phyloP scores from a whole-genome alignment of 2,888 invertebrate genomes.

The Herminia tarsipennalis region DNA sequence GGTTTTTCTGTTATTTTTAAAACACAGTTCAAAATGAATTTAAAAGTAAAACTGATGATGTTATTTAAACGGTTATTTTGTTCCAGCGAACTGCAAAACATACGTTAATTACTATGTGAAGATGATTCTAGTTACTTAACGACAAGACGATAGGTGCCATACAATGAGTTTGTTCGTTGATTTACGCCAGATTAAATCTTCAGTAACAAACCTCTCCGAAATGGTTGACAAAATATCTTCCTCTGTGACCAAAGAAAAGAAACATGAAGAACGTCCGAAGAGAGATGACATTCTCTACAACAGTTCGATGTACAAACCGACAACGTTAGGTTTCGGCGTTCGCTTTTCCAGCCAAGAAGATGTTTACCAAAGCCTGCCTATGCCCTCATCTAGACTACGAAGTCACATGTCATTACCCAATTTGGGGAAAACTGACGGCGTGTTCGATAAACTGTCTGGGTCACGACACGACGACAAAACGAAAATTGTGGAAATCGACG shows the following conservation, averaged over 20 bases:
- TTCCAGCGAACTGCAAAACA: too few species aligned
- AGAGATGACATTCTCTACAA: conserved; percentile 63
- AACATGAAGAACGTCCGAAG: conserved; percentile 55
- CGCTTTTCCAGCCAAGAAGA: conserved; percentile 81
- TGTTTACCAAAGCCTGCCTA: conserved; percentile 74
- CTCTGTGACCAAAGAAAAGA: conserved; percentile 60
- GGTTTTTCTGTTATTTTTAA: too few species aligned
- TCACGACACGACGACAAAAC: conserved; percentile 56
- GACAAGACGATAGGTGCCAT: conserved; percentile 7
- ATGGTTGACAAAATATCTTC: conserved; percentile 81
- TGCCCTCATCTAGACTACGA: conserved; percentile 77
- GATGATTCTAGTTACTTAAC: conserved; percentile 38
- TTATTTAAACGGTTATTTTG: too few species aligned
- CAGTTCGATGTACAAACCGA: conserved; percentile 72
- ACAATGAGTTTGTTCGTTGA: conserved; percentile 82
- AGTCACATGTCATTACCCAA: conserved; percentile 82
- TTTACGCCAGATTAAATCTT: conserved; percentile 79
- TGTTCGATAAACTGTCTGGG: conserved; percentile 59
- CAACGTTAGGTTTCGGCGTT: conserved; percentile 76
- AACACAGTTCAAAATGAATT: too few species aligned
- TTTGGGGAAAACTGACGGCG: conserved; percentile 69
- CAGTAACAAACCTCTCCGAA: conserved; percentile 78
- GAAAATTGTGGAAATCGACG: conserved; percentile 74
- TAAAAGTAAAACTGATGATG: too few species aligned
- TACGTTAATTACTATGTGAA: conserved; percentile 20